These are phyloP conservation scores for Cephus sareptanus DNA, from an alignment of 2,888 invertebrate genomes.

Conservation along the genomic window DNA sequence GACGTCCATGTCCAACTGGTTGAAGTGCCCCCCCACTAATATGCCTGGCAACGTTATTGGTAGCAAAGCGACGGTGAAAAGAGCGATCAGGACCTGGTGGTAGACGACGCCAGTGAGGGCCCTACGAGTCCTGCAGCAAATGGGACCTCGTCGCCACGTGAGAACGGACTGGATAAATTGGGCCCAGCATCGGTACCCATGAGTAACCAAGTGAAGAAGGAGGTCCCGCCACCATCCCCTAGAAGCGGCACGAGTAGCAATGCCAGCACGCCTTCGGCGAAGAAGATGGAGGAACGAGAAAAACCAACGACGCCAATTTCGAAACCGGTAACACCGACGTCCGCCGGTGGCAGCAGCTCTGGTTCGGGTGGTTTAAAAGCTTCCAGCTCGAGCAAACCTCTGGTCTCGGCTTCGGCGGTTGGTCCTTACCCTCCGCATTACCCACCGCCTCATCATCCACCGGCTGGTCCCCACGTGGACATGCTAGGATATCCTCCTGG, in stretches of 20 bases:
- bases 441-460: conserved; percentile 63
- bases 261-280: conserved; percentile 89
- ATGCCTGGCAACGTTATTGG: conserved; percentile 33
- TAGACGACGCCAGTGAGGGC: conserved; percentile 94
- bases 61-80: conserved; percentile 87
- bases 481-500: conserved; percentile 70
- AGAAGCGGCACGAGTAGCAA: conserved; percentile 88
- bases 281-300: conserved; percentile 82
- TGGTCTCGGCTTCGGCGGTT: conserved; percentile 61
- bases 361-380: conserved; percentile 68
- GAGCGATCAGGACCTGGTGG: conserved; percentile 92
- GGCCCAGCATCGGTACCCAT: conserved; percentile 62
- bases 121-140: conserved; percentile 83
- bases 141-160: conserved; percentile 89
- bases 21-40: background rate
- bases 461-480: conserved; percentile 63
- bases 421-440: conserved; percentile 64
- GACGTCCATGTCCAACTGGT: background rate
- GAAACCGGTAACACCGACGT: conserved; percentile 89
- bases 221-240: conserved; percentile 66
- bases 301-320: conserved; percentile 92
- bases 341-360: conserved; percentile 70
- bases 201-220: conserved; percentile 72
- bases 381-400: conserved; percentile 67
- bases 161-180: conserved; percentile 86